A percentile compares a stretch with the other conserved stretches of the same genome.
Evolutionary conservation across 2,113 vertebrate genomes (phyloP).

Genomic region (Osmerus eperlanus): DNA sequence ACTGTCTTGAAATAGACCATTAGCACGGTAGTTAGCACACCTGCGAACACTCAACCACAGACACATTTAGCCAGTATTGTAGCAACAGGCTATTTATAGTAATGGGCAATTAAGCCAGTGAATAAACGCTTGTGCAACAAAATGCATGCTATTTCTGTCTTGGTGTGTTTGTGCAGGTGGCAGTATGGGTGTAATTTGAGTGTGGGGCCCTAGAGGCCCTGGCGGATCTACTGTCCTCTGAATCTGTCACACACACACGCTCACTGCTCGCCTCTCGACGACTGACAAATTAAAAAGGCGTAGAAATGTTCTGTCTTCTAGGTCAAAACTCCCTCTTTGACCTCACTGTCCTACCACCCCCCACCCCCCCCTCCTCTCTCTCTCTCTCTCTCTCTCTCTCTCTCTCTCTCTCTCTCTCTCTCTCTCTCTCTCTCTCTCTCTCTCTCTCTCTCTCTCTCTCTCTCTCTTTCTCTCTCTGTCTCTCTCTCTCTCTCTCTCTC

Average conservation of each 20-base stretch:
- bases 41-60: neutral
- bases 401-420: too few species aligned
- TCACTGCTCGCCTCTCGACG: conserved; percentile 24
- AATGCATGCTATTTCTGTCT: neutral
- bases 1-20: too few species aligned
- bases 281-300: conserved; percentile 37
- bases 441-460: too few species aligned
- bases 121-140: conserved; percentile 3
- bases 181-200: conserved; percentile 42
- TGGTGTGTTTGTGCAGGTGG: conserved; percentile 28
- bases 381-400: too few species aligned
- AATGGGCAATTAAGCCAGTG: conserved; percentile 41
- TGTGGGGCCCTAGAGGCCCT: conserved; percentile 42
- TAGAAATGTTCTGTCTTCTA: conserved; percentile 39
- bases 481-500: too few species aligned
- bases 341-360: conserved; percentile 17
- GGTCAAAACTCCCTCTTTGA: conserved; percentile 37
- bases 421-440: too few species aligned
- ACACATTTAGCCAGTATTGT: neutral
- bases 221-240: conserved; percentile 48
- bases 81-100: conserved; percentile 38
- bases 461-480: too few species aligned
- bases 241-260: conserved; percentile 33
- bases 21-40: too few species aligned
- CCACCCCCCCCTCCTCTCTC: too few species aligned